Evolutionary conservation across 2,113 vertebrate species (phyloP), one percentile per base, ranked within the genome.

Genomic region (Tetrao urogallus): DNA sequence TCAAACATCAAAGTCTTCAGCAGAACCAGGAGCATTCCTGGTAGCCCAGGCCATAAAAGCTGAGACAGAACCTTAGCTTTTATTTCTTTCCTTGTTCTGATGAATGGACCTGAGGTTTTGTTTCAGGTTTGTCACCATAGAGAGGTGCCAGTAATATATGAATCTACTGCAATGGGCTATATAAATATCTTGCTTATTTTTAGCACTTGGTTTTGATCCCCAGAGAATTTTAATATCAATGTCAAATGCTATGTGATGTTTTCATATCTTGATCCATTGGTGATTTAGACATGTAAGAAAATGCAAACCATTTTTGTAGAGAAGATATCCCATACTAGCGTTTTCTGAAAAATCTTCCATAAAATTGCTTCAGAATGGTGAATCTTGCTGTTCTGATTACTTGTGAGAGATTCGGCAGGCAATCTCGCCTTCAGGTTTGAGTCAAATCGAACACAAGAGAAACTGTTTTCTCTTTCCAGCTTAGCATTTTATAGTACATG

Each of bases 201-300:
- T 87, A 94, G 91, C 14, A 8, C 45, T 92, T 13, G 15, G 34
- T 90, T 90, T 95, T 97, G 86, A 94, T 96, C 90, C 95, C 90
- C 90, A 78, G 95, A 92, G 81, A 85, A 94, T 75, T 93, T 89
- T 83, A 87, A 42, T 96, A 93, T 91, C 91, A 85, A 93, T 88
- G 90, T 80, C 88, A 96, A 96, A 94, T 67, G 65, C 58, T 86
- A 34, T 70, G 42, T 50, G 74, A n/a, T 94, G 27, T 43, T 93
- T 91, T 94, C 54, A 32, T 57, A 69, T 27, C 30, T 56, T 64
- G 71, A 76, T 52, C 3, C 71, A 79, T 65, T 25, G 11, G 45
- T 89, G 32, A 89, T 34, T 80, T 30, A 65, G 27, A 52, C 18
- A 69, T 86, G 86, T 60, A 86, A 89, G 60, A 90, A 90, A 93